A percentile compares a stretch with the other conserved stretches of the same genome.
These are phyloP conservation scores for Zaprionus africanus DNA, from an alignment of 1,140 invertebrate species.

Conservation along the genomic window DNA sequence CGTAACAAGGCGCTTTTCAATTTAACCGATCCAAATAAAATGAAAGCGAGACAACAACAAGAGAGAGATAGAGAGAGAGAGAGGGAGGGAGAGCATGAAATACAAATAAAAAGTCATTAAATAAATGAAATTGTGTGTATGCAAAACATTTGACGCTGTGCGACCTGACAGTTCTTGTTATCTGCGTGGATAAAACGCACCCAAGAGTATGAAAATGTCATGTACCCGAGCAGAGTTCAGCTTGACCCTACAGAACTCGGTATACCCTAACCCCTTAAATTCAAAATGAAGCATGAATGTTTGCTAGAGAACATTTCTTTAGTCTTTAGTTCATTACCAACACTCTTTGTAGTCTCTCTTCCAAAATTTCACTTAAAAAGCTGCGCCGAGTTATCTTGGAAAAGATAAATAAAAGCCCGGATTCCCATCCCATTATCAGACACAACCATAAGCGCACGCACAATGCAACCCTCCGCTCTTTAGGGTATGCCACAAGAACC, in stretches of 20 bases:
- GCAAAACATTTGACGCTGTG: slow-evolving; percentile 63
- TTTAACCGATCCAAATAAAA: slow-evolving; percentile 60
- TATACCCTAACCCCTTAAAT: not conserved
- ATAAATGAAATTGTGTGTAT: slow-evolving; percentile 75
- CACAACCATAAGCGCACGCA: not conserved
- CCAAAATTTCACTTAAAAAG: not conserved
- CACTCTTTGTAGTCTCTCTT: not conserved
- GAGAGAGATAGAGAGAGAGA: not conserved
- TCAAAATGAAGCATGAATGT: not conserved
- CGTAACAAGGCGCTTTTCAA: slow-evolving; percentile 80
- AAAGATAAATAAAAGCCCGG: not conserved
- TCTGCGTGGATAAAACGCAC: slow-evolving; percentile 43
- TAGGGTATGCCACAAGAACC: slow-evolving; percentile 23
- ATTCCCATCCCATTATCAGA: not conserved
- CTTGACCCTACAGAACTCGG: not conserved
- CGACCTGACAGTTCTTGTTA: slow-evolving; percentile 49
- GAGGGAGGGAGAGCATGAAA: not conserved
- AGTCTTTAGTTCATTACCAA: not conserved
- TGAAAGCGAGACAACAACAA: not conserved
- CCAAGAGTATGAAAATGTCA: slow-evolving; percentile 17
- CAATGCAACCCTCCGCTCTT: not conserved
- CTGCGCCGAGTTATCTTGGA: not conserved
- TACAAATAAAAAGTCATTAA: slow-evolving; percentile 66
- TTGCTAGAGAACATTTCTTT: not conserved
- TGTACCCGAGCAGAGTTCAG: not conserved